These are phyloP conservation scores for Saccostrea glomerata DNA, from an alignment of 1,140 invertebrate species.

Conservation along the genomic window DNA sequence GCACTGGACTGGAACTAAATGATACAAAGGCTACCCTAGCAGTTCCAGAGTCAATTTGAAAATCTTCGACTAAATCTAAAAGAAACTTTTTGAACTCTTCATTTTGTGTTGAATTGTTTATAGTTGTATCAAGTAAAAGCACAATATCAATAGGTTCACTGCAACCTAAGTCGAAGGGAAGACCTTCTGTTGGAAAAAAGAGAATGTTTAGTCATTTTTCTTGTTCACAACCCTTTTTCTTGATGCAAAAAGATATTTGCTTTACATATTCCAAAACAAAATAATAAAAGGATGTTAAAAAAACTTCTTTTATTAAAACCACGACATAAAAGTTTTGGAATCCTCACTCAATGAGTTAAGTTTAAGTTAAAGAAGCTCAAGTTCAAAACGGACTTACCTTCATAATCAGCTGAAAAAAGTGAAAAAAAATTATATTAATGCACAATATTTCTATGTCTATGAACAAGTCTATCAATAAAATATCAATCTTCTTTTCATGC, in stretches of 20 bases:
- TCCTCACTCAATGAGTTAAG: too few species aligned
- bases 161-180: conserved; percentile 50
- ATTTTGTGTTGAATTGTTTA: conserved; percentile 45
- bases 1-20: conserved; percentile 47
- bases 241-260: too few species aligned
- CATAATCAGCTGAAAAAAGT: conserved; percentile 11
- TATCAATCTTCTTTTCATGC: too few species aligned
- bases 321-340: too few species aligned
- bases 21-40: conserved; percentile 48
- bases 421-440: not conserved
- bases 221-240: too few species aligned
- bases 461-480: too few species aligned
- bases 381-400: not conserved
- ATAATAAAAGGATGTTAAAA: too few species aligned
- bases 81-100: conserved; percentile 45
- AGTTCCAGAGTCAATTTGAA: conserved; percentile 51
- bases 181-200: not conserved
- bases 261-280: too few species aligned
- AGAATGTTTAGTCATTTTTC: not conserved
- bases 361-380: not conserved
- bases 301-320: too few species aligned
- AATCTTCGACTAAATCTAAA: conserved; percentile 43
- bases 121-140: conserved; percentile 56
- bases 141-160: conserved; percentile 59
- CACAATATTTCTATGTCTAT: too few species aligned